Base-by-base conservation (phyloP, 2,113 vertebrate genomes). In the Prionailurus viverrinus region DNA sequence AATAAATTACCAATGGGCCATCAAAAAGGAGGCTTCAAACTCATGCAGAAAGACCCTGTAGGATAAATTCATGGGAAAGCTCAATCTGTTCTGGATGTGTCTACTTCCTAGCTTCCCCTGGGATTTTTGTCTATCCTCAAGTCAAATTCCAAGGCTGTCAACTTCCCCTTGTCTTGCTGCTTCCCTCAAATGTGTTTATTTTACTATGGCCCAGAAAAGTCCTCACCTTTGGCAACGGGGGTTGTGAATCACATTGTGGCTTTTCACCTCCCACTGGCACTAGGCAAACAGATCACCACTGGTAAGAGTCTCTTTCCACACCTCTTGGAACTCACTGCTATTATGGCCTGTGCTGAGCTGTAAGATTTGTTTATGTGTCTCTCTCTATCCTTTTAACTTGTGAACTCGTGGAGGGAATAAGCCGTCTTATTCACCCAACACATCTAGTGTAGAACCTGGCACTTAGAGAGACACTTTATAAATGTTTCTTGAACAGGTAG, bases 71-170 rank as follows among this genome's bases (percentile, higher is more conserved):
- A 27, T 27, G 29, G 78, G 66, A 81, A 4, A 68, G 27, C 29
- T 11, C n/a, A 39, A 25, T 87, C 10, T 8, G 1, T 79, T 39
- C 53, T 33, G 45, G 7, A 31, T 36, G 33, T 89, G 55, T 81
- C 83, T 85, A 31, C 41, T 63, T 94, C 13, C 19, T 41, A 66
- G 23, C 33, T 69, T 41, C n/a, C 65, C 69, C 83, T 83, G 53
- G 39, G 25, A 78, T n/a, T 81, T 66, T 48, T 33, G 6, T 36
- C 39, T 86, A 4, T 79, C 18, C n/a, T 18, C 39, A 74, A 45
- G 55, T 27, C 63, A 81, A 96, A 89, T 55, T 76, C 65, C 65
- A 93, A 88, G 63, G 33, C 25, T 74, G 66, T 71, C 84, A 80
- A 74, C 23, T 63, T 78, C 27, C 33, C n/a, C 29, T 80, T 66